A percentile compares a stretch with the other conserved stretches of the same genome.
These are phyloP conservation scores for Rhadina sibilatrix DNA, from an alignment of 2,113 vertebrate species.

Conservation along the genomic window DNA sequence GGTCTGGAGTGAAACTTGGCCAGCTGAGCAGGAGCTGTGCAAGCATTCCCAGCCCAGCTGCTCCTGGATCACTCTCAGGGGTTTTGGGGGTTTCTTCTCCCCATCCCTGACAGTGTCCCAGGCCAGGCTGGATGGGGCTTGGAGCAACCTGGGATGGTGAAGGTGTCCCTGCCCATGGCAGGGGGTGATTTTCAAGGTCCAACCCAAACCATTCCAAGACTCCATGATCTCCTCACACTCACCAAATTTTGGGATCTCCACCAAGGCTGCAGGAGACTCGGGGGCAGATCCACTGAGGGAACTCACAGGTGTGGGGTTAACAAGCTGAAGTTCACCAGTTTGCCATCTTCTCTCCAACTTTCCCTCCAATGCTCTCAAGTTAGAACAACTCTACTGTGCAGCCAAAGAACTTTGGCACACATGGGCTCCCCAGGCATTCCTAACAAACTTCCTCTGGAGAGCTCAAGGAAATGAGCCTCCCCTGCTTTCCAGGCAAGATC, in stretches of 20 bases:
- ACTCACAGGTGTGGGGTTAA: rapidly evolving
- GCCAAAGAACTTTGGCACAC: background rate
- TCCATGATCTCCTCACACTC: background rate
- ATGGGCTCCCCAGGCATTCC: background rate
- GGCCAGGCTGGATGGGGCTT: background rate
- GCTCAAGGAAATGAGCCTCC: background rate
- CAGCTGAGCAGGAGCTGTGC: background rate
- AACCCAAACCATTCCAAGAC: background rate
- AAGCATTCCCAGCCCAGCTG: background rate
- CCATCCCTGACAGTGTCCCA: background rate
- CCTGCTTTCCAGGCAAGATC: background rate
- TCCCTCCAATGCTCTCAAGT: background rate
- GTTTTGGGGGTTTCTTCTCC: background rate
- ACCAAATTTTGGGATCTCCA: background rate
- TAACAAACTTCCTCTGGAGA: background rate
- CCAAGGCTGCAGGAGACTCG: background rate
- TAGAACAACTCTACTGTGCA: background rate
- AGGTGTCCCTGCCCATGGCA: background rate
- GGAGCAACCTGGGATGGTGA: background rate
- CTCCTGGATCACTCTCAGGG: background rate
- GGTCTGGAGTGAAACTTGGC: background rate
- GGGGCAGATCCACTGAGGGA: rapidly evolving
- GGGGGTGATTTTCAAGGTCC: too few species aligned
- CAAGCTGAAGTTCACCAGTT: background rate
- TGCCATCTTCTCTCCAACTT: background rate